Percentiles rank a stretch among this genome's conserved stretches.
Evolutionary conservation across 1,140 invertebrate species (phyloP).

Genomic region (Apis dorsata): DNA sequence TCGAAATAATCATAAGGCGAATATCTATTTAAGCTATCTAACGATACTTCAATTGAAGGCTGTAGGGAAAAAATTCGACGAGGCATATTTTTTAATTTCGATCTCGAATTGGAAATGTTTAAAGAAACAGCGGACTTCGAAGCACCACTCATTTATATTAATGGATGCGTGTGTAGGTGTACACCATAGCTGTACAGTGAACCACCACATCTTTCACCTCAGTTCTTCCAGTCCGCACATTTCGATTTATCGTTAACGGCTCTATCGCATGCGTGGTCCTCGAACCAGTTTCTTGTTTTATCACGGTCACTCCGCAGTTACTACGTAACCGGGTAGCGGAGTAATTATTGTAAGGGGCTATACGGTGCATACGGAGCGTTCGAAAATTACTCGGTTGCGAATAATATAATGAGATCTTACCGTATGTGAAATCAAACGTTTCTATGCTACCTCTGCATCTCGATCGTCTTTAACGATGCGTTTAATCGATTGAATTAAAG

Average conservation of each 20-base stretch:
- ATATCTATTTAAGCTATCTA: no score
- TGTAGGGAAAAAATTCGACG: no score
- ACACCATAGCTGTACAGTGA: constrained; percentile 12
- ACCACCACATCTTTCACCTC: constrained; percentile 31
- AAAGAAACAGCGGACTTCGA: no score
- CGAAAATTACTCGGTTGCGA: constrained; percentile 27
- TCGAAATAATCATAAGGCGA: no score
- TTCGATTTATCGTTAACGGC: constrained; percentile 75
- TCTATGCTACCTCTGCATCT: neutral
- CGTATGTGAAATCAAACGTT: neutral
- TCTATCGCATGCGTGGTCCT: constrained; percentile 68
- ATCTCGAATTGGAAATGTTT: no score
- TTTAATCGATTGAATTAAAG: neutral
- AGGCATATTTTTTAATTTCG: no score
- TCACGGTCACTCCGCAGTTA: constrained; percentile 54
- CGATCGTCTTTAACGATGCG: neutral
- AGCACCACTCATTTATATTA: neutral
- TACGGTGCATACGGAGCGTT: constrained; percentile 12
- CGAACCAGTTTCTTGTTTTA: constrained; percentile 66
- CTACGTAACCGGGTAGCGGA: constrained; percentile 71
- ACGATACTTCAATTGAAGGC: no score
- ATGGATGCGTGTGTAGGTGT: constrained; percentile 14
- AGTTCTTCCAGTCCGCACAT: constrained; percentile 55
- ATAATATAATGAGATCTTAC: constrained; percentile 5
- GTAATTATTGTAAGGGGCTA: constrained; percentile 72